These are phyloP conservation scores for Lacanobia oleracea DNA, from an alignment of 2,888 invertebrate genomes.

Conservation along the genomic window DNA sequence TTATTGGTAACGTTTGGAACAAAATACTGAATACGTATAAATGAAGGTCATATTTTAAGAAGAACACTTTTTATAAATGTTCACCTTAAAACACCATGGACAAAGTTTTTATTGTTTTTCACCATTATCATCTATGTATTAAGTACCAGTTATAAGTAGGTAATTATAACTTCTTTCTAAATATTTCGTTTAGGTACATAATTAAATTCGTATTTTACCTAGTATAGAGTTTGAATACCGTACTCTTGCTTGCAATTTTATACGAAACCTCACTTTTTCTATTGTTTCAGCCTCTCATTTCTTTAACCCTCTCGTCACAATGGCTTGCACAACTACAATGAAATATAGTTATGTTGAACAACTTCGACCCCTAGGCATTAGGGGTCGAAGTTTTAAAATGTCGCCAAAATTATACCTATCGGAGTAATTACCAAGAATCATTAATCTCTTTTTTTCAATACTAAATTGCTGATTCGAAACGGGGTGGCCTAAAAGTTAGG, in stretches of 20 bases:
- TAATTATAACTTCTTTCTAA: neutral
- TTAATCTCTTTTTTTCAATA: slow-evolving; percentile 53
- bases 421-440: slow-evolving; percentile 47
- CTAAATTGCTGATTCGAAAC: slow-evolving; percentile 35
- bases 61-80: neutral
- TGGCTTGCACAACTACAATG: slow-evolving; percentile 3
- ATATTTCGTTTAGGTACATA: neutral
- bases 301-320: slow-evolving; percentile 36
- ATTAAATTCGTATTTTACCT: neutral
- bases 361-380: slow-evolving; percentile 15
- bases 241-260: slow-evolving; percentile 12
- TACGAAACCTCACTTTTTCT: slow-evolving; percentile 15
- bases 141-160: neutral
- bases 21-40: neutral
- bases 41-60: neutral
- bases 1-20: neutral
- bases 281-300: slow-evolving; percentile 39
- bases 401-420: slow-evolving; percentile 24
- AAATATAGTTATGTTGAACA: slow-evolving; percentile 32
- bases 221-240: slow-evolving; percentile 2
- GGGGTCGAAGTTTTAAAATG: slow-evolving; percentile 32
- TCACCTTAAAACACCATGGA: neutral
- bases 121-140: neutral
- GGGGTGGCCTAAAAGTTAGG: slow-evolving; percentile 21
- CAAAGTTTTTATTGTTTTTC: neutral